These are phyloP conservation scores for Dromaius novaehollandiae DNA, from an alignment of 2,113 vertebrate genomes.

Conservation along the genomic window DNA sequence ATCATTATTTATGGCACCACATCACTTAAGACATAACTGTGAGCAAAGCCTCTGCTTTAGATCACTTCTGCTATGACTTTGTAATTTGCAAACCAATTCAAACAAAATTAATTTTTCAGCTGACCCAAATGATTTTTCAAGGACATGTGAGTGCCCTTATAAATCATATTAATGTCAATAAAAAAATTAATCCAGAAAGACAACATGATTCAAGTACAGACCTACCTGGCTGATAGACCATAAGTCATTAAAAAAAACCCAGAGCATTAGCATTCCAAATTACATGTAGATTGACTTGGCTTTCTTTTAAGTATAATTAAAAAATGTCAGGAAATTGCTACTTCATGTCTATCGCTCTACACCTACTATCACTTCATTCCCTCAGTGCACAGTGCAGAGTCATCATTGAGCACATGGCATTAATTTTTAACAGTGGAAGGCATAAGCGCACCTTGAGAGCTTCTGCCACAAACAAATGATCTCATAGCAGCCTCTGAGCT, in stretches of 20 bases:
- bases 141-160: not conserved
- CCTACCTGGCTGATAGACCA: not conserved
- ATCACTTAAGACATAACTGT: not conserved
- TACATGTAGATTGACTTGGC: not conserved
- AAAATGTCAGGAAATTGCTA: not conserved
- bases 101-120: not conserved
- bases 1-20: not conserved
- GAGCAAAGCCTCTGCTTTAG: not conserved
- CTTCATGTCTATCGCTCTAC: not conserved
- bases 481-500: not conserved
- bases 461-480: not conserved
- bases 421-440: not conserved
- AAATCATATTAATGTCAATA: not conserved
- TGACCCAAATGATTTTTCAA: not conserved
- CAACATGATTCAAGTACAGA: not conserved
- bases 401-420: not conserved
- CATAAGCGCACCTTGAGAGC: not conserved
- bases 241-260: not conserved
- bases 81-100: not conserved
- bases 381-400: not conserved
- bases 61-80: rapidly evolving
- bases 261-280: not conserved
- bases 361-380: not conserved
- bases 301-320: not conserved
- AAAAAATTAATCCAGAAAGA: not conserved